Evolutionary conservation across 2,797 vertebrate genomes (phyloP).

Genomic region (Antennarius maculatus): DNA sequence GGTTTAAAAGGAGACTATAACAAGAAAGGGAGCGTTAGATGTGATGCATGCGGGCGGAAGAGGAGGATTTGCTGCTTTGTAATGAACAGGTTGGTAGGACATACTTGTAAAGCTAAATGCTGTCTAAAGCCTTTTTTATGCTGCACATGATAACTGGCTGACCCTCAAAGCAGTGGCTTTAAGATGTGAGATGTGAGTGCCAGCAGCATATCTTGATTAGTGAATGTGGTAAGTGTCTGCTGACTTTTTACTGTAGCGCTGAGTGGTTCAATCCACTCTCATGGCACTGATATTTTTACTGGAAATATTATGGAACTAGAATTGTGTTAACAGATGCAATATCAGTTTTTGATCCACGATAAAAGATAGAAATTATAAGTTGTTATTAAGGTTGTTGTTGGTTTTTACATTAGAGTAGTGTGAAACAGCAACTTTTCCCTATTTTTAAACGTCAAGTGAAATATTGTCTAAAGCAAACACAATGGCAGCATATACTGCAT

Average conservation of each 20-base stretch:
- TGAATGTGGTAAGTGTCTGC: slow-evolving; percentile 6
- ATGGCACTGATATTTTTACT: slow-evolving; percentile 11
- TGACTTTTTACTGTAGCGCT: slow-evolving; percentile 1
- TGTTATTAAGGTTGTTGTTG: no score
- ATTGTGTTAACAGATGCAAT: no score
- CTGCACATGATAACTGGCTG: slow-evolving; percentile 25
- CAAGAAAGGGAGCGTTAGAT: slow-evolving; percentile 15
- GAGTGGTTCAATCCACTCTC: neutral
- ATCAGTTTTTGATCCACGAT: no score
- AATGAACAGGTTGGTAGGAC: slow-evolving; percentile 61
- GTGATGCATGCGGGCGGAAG: slow-evolving; percentile 24
- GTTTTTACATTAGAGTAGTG: no score
- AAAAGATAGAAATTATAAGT: no score
- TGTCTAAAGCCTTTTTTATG: slow-evolving; percentile 31
- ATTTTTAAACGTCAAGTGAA: no score
- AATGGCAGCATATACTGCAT: no score
- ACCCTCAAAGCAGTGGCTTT: slow-evolving; percentile 12
- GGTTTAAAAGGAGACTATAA: slow-evolving; percentile 12
- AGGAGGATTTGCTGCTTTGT: slow-evolving; percentile 23
- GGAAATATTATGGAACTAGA: neutral
- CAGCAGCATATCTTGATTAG: slow-evolving; percentile 12
- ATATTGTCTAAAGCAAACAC: no score
- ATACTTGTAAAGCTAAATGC: neutral
- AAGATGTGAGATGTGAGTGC: slow-evolving; percentile 6
- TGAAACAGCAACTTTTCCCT: no score